Percentiles rank a stretch among this genome's conserved stretches.
Evolutionary conservation across 1,140 invertebrate genomes (phyloP).

Genomic region (Atta colombica): DNA sequence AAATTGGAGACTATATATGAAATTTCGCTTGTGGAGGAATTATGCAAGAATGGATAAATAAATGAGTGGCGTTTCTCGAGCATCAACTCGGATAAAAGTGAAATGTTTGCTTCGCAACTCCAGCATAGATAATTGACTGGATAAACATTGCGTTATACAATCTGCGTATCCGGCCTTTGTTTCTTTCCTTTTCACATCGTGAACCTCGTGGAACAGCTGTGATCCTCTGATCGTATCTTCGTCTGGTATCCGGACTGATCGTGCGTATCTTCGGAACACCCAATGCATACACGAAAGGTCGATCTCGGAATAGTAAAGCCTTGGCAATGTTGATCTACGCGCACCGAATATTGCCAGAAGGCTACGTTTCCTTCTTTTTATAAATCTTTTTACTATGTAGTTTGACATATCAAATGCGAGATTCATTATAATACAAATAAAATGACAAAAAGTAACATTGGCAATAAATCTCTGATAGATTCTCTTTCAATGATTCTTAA

Average conservation of each 20-base stretch:
- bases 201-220: background rate
- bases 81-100: conserved; percentile 80
- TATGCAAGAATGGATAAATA: conserved; percentile 16
- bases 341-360: conserved; percentile 60
- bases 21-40: conserved; percentile 91
- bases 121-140: conserved; percentile 80
- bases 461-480: conserved; percentile 3
- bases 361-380: conserved; percentile 45
- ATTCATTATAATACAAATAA: background rate
- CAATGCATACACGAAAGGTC: conserved; percentile 68
- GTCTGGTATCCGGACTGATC: background rate
- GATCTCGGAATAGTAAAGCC: conserved; percentile 76
- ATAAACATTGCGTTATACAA: conserved; percentile 81
- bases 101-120: conserved; percentile 74
- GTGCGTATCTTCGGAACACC: conserved; percentile 29
- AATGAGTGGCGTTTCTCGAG: conserved; percentile 48
- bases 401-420: background rate
- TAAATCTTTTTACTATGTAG: conserved; percentile 52
- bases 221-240: background rate
- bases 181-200: conserved; percentile 38
- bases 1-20: background rate
- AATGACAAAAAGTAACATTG: background rate
- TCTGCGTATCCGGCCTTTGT: conserved; percentile 82
- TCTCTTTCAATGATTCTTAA: background rate
- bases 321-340: conserved; percentile 64